Evolutionary conservation across 2,113 vertebrate species (phyloP).

Genomic region (Labrus mixtus): DNA sequence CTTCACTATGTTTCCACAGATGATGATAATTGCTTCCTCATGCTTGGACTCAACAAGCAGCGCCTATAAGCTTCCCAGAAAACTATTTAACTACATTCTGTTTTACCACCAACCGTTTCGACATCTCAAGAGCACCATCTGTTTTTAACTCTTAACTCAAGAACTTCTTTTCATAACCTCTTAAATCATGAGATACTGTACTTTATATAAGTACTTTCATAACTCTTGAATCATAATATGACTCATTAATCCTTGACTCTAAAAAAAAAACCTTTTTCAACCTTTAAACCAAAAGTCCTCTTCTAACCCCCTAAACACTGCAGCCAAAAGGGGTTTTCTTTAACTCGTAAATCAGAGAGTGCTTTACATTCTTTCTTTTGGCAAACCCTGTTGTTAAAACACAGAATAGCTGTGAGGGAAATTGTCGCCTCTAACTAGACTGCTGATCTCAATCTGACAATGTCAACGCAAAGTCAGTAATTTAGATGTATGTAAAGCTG

Average conservation of each 20-base stretch:
- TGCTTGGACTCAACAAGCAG: constrained; percentile 30
- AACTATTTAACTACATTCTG: constrained; percentile 3
- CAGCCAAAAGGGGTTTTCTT: too few relatives aligned
- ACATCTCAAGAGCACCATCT: constrained; percentile 26
- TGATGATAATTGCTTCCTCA: constrained; percentile 68
- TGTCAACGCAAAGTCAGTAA: neutral
- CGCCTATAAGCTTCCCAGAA: constrained; percentile 46
- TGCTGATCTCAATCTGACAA: neutral
- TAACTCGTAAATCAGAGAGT: constrained; percentile 12
- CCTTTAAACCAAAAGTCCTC: too few relatives aligned
- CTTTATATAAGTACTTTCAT: too few relatives aligned
- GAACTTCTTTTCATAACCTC: too few relatives aligned
- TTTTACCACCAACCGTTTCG: constrained; percentile 36
- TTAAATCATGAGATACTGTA: too few relatives aligned
- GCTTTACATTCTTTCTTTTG: neutral
- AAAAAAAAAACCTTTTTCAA: neutral
- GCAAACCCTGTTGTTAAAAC: constrained; percentile 27
- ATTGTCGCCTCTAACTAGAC: neutral
- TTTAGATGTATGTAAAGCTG: neutral
- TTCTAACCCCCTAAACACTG: too few relatives aligned
- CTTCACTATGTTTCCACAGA: constrained; percentile 19
- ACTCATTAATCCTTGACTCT: too few relatives aligned
- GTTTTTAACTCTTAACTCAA: neutral
- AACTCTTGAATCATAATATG: neutral
- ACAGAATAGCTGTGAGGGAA: neutral